Conservation (phyloP, 2,797 vertebrate species). For the Anableps anableps region DNA sequence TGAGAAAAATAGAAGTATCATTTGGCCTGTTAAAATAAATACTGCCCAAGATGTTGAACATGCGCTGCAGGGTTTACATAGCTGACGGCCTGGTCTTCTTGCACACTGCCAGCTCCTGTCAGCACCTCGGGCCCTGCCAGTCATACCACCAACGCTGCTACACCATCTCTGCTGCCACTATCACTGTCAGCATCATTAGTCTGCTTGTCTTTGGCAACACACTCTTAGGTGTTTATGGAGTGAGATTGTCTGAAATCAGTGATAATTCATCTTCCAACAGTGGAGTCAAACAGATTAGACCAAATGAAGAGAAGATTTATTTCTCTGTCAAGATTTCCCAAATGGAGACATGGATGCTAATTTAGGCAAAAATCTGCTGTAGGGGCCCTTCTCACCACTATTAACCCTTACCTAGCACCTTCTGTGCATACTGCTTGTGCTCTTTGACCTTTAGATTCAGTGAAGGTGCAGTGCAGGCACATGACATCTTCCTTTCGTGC, state of each 20-base stretch:
- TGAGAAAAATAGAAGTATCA: slow-evolving; percentile 74
- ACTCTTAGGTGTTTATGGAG: slow-evolving; percentile 2
- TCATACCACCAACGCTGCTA: slow-evolving; percentile 3
- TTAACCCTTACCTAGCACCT: slow-evolving; percentile 4
- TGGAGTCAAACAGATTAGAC: slow-evolving; percentile 2
- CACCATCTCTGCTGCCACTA: slow-evolving; percentile 17
- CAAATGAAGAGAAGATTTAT: slow-evolving; percentile 2
- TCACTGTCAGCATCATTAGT: slow-evolving; percentile 16
- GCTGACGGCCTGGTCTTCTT: slow-evolving; percentile 29
- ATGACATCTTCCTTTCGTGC: slow-evolving; percentile 19
- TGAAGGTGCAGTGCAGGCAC: slow-evolving; percentile 7
- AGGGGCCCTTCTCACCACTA: background rate
- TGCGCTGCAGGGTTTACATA: slow-evolving; percentile 72
- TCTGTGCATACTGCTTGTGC: slow-evolving; percentile 10
- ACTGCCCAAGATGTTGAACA: slow-evolving; percentile 75
- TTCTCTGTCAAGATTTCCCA: background rate
- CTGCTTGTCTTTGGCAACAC: background rate
- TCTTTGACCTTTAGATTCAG: slow-evolving; percentile 27
- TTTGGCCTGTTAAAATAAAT: slow-evolving; percentile 83
- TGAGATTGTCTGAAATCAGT: slow-evolving; percentile 2
- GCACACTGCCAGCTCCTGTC: slow-evolving; percentile 47
- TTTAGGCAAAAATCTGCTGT: background rate
- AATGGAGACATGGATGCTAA: background rate
- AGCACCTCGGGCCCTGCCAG: slow-evolving; percentile 44
- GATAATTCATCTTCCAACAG: background rate